These are phyloP conservation scores for Bombyx mandarina DNA, from an alignment of 1,140 invertebrate genomes.

Conservation along the genomic window DNA sequence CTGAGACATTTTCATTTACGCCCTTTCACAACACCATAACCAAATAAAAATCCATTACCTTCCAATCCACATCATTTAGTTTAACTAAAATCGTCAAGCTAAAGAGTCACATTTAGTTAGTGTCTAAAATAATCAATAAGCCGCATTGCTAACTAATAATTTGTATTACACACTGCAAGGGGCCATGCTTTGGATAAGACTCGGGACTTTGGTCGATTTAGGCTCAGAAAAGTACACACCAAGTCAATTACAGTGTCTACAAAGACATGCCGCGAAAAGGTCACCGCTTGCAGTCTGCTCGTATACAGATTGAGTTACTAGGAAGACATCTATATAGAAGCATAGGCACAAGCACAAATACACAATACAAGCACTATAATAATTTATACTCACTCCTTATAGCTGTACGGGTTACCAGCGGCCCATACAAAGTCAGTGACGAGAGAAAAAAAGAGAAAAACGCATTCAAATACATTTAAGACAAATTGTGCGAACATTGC, in stretches of 20 bases:
- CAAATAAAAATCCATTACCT: slow-evolving; percentile 66
- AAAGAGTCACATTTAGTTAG: slow-evolving; percentile 64
- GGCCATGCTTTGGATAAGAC: slow-evolving; percentile 43
- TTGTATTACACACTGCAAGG: slow-evolving; percentile 60
- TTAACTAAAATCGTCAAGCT: slow-evolving; percentile 64
- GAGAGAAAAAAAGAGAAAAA: slow-evolving; percentile 72
- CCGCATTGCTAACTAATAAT: slow-evolving; percentile 47
- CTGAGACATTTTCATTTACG: slow-evolving; percentile 47
- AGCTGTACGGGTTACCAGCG: slow-evolving; percentile 72
- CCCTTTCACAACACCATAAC: slow-evolving; percentile 62
- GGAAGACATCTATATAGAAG: slow-evolving; percentile 59
- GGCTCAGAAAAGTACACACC: slow-evolving; percentile 27
- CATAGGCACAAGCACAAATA: slow-evolving; percentile 67
- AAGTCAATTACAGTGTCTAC: slow-evolving; percentile 33
- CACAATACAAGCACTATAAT: slow-evolving; percentile 70
- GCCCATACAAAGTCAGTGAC: slow-evolving; percentile 72
- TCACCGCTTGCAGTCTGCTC: slow-evolving; percentile 60
- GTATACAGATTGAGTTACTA: slow-evolving; percentile 41
- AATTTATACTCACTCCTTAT: slow-evolving; percentile 71
- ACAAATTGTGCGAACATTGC: slow-evolving; percentile 71
- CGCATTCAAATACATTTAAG: slow-evolving; percentile 73
- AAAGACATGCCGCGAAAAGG: slow-evolving; percentile 38
- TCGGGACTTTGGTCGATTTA: slow-evolving; percentile 18
- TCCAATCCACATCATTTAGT: slow-evolving; percentile 65
- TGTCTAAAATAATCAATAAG: slow-evolving; percentile 51